Evolutionary conservation across 2,888 invertebrate genomes (phyloP).

Genomic region (Synanthedon andrenaeformis): DNA sequence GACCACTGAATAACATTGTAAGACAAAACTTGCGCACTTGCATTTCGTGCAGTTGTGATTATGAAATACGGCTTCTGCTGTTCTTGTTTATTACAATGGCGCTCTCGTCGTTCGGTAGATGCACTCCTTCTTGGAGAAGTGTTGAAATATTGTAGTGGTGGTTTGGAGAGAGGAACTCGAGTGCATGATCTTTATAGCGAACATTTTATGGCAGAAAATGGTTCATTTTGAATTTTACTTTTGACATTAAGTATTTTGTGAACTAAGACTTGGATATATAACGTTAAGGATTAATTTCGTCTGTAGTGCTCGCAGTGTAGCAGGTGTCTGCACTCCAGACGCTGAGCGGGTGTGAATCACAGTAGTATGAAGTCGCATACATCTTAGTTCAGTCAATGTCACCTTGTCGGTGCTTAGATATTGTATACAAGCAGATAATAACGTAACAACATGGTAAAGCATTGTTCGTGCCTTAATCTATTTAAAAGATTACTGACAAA

Average conservation of each 20-base stretch:
- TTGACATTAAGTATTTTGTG: slow-evolving; percentile 12
- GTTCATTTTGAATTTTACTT: slow-evolving; percentile 37
- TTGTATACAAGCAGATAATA: background rate
- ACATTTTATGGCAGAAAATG: slow-evolving; percentile 30
- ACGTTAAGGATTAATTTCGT: slow-evolving; percentile 18
- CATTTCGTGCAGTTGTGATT: slow-evolving; percentile 32
- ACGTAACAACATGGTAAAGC: background rate
- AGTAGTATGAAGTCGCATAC: slow-evolving; percentile 50
- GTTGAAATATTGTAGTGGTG: slow-evolving; percentile 56
- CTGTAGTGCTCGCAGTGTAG: slow-evolving; percentile 16
- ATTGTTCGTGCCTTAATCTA: background rate
- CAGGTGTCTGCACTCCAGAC: slow-evolving; percentile 49
- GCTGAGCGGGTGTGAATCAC: slow-evolving; percentile 47
- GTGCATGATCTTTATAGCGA: slow-evolving; percentile 36
- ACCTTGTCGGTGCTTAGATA: slow-evolving; percentile 33
- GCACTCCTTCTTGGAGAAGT: slow-evolving; percentile 61
- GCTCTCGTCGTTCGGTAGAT: slow-evolving; percentile 40
- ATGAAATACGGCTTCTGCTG: slow-evolving; percentile 46
- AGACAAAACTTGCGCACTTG: slow-evolving; percentile 8
- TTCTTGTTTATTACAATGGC: slow-evolving; percentile 45
- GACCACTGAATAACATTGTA: too few species aligned
- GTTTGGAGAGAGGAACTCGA: slow-evolving; percentile 29
- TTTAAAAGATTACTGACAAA: slow-evolving; percentile 1
- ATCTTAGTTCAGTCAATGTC: slow-evolving; percentile 53
- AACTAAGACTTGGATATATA: slow-evolving; percentile 16